Percentiles rank a stretch among this genome's conserved stretches.
These are phyloP conservation scores for Manis javanica DNA, from an alignment of 2,797 vertebrate species.

Conservation along the genomic window DNA sequence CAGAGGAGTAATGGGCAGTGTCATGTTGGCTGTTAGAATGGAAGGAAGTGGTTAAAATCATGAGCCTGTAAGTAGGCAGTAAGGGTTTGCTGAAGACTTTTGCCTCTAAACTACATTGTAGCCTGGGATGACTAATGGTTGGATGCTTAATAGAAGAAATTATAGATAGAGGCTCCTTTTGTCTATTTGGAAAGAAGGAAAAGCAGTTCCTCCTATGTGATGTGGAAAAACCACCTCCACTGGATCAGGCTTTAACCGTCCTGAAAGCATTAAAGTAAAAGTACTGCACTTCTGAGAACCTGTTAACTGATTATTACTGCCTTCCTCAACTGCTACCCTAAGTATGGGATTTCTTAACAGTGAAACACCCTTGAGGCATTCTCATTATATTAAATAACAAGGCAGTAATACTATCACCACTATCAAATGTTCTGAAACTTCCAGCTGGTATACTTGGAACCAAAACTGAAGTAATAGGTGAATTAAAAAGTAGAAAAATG, in stretches of 20 bases:
- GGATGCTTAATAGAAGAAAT: not conserved
- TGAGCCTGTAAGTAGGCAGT: not conserved
- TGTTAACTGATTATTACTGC: not conserved
- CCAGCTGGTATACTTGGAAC: not conserved
- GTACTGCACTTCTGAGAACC: not conserved
- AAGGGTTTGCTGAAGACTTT: not conserved
- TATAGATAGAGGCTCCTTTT: not conserved
- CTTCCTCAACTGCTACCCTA: not conserved
- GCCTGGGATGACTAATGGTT: not conserved
- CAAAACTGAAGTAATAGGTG: not conserved
- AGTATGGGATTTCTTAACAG: not conserved
- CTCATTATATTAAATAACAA: not conserved
- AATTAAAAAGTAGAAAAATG: not conserved
- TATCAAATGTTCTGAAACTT: not conserved
- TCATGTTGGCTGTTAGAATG: not conserved
- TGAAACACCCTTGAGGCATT: not conserved
- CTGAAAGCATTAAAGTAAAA: not conserved
- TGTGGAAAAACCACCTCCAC: not conserved
- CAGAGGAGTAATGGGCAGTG: not conserved
- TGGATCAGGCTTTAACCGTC: not conserved
- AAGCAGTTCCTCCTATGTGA: not conserved
- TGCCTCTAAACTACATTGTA: too few relatives aligned
- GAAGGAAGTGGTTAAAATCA: not conserved
- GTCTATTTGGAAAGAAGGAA: not conserved
- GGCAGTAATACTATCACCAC: not conserved